Evolutionary conservation across 2,797 vertebrate species (phyloP).

Genomic region (Anas capensis): DNA sequence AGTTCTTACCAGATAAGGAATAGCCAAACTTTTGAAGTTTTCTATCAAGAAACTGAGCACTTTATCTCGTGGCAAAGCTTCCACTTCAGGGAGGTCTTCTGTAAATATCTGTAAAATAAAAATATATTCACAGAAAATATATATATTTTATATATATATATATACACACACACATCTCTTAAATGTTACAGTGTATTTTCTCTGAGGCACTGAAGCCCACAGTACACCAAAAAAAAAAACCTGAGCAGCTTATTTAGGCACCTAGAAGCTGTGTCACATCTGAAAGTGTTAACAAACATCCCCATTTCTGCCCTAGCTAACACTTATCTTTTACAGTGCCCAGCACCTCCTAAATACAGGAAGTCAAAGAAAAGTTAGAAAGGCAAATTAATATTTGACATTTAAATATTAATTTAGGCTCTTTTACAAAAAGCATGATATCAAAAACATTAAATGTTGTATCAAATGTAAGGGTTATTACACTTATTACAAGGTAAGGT

Average conservation of each 20-base stretch:
- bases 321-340: not conserved
- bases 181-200: not conserved
- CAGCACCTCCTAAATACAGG: not conserved
- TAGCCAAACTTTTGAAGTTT: conserved; percentile 91
- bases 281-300: not conserved
- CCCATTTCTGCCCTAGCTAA: not conserved
- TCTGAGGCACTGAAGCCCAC: not conserved
- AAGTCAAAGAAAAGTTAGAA: not conserved
- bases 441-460: not conserved
- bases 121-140: not conserved
- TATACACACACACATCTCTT: no score
- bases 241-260: not conserved
- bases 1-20: conserved; percentile 90
- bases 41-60: conserved; percentile 93
- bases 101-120: conserved; percentile 91
- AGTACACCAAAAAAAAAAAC: not conserved
- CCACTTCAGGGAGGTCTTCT: conserved; percentile 96
- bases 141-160: not conserved
- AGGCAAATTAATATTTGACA: not conserved
- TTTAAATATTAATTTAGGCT: not conserved
- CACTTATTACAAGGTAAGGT: not conserved
- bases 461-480: not conserved
- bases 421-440: not conserved
- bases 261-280: not conserved
- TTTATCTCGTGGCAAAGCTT: conserved; percentile 90